These are phyloP conservation scores for Penaeus japonicus DNA, from an alignment of 1,140 invertebrate genomes.

Conservation along the genomic window DNA sequence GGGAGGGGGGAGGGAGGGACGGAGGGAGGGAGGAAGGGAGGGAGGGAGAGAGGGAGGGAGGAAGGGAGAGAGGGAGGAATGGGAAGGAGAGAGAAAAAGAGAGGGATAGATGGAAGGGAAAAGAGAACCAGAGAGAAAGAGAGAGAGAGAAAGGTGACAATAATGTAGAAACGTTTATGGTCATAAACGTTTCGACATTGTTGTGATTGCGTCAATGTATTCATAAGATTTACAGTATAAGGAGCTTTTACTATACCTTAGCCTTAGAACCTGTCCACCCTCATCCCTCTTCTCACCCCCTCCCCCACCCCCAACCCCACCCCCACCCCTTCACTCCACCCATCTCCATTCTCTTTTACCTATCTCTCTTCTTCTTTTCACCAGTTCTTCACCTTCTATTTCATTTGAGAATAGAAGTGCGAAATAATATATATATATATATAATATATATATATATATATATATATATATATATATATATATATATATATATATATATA, in stretches of 20 bases:
- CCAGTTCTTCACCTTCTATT: background rate
- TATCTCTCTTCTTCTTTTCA: background rate
- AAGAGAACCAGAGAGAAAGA: background rate
- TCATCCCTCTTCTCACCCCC: background rate
- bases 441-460: background rate
- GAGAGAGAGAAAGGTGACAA: background rate
- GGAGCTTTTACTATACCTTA: background rate
- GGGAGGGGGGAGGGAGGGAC: background rate
- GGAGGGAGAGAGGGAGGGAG: background rate
- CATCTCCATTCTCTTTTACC: background rate
- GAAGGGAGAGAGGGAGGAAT: background rate
- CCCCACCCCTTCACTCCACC: background rate
- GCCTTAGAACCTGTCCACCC: background rate
- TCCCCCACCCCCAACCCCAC: background rate
- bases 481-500: background rate
- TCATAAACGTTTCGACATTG: too few relatives aligned
- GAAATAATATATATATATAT: background rate
- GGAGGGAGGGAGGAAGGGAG: background rate
- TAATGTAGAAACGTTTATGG: too few relatives aligned
- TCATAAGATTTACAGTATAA: too few relatives aligned
- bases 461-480: background rate
- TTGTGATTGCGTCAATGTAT: too few relatives aligned
- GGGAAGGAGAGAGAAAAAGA: background rate
- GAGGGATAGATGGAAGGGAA: too few relatives aligned
- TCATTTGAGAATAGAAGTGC: too few relatives aligned